Base-by-base conservation (phyloP, 2,113 vertebrate species). In the Sterna hirundo region DNA sequence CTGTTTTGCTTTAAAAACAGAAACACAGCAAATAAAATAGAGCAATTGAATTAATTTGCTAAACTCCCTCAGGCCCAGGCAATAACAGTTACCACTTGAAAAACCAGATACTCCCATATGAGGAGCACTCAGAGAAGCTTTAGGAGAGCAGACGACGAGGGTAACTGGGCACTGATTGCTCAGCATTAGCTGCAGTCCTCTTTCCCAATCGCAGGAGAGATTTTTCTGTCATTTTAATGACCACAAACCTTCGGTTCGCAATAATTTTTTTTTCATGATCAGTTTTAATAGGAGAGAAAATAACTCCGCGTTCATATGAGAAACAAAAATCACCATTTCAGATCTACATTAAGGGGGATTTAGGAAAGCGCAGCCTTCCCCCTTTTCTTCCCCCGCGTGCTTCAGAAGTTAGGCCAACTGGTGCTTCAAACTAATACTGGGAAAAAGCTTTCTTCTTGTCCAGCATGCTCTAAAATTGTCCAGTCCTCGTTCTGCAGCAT, bases 1-100 rank as follows among this genome's bases (percentile, higher is more conserved):
- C 79, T 93, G 87, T 16, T 88, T 93, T 91, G 75, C 51, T 91
- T 96, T 86, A 90, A 91, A 81, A 95, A 30, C 82, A 94, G 93
- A 93, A 95, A 86, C 51, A 62, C 1, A 78, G 51, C 47, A 77
- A 94, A 96, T 90, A 74, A 91, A 96, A 86, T 3, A 68, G 47
- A 90, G 74, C 75, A 95, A 88, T 47, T 57, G 46, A 76, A 93
- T 94, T 79, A 86, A 87, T 95, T 95, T 91, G 34, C 74, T 70
- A 0, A 83, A 79, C 17, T 79, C 75, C 54, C 93, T 83, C 46
- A 71, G 91, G 78, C 58, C 32, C 58, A 66, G 84, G 60, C 66
- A 89, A 36, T 54, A 80, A 44, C n/a, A 54, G 18, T 85, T 54
- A 84, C 62, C 51, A 77, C 79, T 87, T 87, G 90, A 42, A 93